A percentile compares a stretch with the other conserved stretches of the same genome.
phyloP scores from a whole-genome alignment of 2,888 invertebrate genomes.

The Carterocephalus palaemon region DNA sequence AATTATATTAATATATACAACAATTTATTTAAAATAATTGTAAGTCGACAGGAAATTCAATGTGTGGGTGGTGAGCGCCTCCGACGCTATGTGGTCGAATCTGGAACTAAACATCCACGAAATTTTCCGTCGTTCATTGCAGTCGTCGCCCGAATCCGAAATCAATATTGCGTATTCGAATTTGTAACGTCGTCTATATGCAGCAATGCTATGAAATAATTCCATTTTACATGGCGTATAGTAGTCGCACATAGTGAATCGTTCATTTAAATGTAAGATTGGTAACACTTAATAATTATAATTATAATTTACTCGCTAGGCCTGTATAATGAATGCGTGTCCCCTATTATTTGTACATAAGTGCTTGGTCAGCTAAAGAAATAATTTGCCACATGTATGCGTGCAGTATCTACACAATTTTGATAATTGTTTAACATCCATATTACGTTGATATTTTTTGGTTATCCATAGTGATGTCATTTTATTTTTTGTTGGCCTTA shows the following conservation, averaged over 20 bases:
- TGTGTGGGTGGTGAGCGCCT: constrained; percentile 43
- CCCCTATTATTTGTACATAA: constrained; percentile 55
- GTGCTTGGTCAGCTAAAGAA: constrained; percentile 62
- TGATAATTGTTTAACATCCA: constrained; percentile 29
- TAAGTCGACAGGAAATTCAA: constrained; percentile 21
- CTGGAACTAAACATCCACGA: constrained; percentile 56
- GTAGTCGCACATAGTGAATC: constrained; percentile 79
- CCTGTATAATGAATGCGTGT: constrained; percentile 64
- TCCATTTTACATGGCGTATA: constrained; percentile 75
- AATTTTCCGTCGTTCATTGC: constrained; percentile 54
- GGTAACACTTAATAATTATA: constrained; percentile 69
- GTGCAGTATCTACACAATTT: constrained; percentile 58
- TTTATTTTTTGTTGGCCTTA: constrained; percentile 22
- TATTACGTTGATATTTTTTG: constrained; percentile 21
- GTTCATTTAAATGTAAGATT: constrained; percentile 78
- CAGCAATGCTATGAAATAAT: constrained; percentile 78
- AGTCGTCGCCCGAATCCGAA: constrained; percentile 70
- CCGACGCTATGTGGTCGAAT: constrained; percentile 40
- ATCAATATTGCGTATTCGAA: constrained; percentile 73
- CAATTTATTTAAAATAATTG: no score
- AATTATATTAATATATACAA: no score
- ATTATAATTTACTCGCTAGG: constrained; percentile 70
- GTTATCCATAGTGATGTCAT: constrained; percentile 25
- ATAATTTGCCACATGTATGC: constrained; percentile 52
- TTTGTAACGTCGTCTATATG: constrained; percentile 70